A percentile compares a stretch with the other conserved stretches of the same genome.
phyloP scores from a whole-genome alignment of 2,888 invertebrate species.

The Druceiella hillmani region DNA sequence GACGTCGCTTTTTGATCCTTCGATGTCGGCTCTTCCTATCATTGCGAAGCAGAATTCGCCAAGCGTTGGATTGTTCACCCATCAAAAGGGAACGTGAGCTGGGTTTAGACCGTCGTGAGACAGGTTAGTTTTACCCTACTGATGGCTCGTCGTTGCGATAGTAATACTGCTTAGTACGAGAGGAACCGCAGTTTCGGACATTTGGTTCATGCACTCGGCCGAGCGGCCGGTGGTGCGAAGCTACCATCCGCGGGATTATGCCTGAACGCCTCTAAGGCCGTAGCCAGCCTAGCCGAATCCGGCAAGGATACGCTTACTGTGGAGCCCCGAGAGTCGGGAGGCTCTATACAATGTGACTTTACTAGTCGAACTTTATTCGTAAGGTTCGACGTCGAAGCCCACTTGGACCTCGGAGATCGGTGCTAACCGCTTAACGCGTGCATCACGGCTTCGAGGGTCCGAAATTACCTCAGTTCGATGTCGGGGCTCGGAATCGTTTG shows the following conservation, averaged over 20 bases:
- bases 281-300: conserved; percentile 55
- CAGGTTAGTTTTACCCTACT: conserved; percentile 59
- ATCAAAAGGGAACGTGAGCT: conserved; percentile 61
- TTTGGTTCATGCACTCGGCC: conserved; percentile 58
- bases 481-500: no score
- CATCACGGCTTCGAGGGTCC: conserved; percentile 28
- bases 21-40: conserved; percentile 72
- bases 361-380: conserved; percentile 31
- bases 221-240: conserved; percentile 60
- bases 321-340: conserved; percentile 41
- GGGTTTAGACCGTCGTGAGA: conserved; percentile 62
- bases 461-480: no score
- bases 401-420: conserved; percentile 33
- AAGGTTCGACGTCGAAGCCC: conserved; percentile 36
- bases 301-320: conserved; percentile 37
- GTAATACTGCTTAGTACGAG: conserved; percentile 52
- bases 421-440: conserved; percentile 30
- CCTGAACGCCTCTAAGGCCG: conserved; percentile 56
- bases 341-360: conserved; percentile 43
- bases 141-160: conserved; percentile 50
- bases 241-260: conserved; percentile 61
- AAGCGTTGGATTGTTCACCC: conserved; percentile 70
- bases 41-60: conserved; percentile 67
- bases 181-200: conserved; percentile 57
- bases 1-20: conserved; percentile 67